A percentile compares a stretch with the other conserved stretches of the same genome.
phyloP scores from a whole-genome alignment of 2,888 invertebrate genomes.

The Cerastis leucographa region DNA sequence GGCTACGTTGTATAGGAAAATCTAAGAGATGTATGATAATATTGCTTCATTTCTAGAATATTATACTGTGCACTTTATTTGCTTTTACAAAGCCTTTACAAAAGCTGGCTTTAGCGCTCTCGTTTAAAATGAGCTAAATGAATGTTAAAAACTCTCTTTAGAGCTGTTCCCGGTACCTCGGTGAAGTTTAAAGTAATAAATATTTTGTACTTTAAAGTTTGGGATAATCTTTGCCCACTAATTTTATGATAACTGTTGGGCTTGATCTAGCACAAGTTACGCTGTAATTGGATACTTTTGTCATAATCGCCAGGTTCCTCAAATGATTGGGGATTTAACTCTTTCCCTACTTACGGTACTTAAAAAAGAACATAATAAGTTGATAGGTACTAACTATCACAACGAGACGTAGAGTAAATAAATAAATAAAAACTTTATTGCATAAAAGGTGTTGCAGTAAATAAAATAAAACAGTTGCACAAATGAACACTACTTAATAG shows the following conservation, averaged over 20 bases:
- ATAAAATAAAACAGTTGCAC: too few relatives aligned
- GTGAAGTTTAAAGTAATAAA: background rate
- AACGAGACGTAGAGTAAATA: background rate
- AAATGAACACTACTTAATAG: too few relatives aligned
- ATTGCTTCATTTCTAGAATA: background rate
- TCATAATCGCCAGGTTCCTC: background rate
- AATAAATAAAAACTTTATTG: too few relatives aligned
- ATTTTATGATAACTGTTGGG: background rate
- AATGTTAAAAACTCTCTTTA: slow-evolving; percentile 8
- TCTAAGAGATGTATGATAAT: background rate
- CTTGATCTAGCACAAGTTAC: background rate
- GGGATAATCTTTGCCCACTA: background rate
- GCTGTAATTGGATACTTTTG: background rate
- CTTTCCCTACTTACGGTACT: too few relatives aligned
- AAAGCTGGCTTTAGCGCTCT: background rate
- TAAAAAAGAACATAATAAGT: background rate
- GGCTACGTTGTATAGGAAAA: background rate
- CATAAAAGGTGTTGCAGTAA: too few relatives aligned
- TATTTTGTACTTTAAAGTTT: background rate
- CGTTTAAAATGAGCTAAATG: background rate
- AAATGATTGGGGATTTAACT: background rate
- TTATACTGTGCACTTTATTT: background rate
- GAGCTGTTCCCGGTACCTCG: slow-evolving; percentile 15
- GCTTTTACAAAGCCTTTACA: background rate
- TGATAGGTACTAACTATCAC: background rate